Base-by-base conservation (phyloP, 2,113 vertebrate species). In the Anser brachyrhynchus region DNA sequence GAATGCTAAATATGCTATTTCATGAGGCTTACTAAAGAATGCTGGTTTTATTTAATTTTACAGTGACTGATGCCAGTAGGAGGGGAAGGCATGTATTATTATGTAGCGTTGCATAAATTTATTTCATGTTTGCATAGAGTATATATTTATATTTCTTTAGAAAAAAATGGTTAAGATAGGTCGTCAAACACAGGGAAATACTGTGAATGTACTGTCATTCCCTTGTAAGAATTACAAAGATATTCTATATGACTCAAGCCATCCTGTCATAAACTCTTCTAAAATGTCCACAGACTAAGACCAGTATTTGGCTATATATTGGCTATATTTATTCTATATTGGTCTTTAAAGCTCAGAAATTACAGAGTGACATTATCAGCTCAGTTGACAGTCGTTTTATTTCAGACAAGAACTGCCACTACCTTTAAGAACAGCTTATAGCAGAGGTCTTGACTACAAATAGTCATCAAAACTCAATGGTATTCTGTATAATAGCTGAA, bases 41-140 rank as follows among this genome's bases (percentile, higher is more conserved):
- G 8, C 33, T 93, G 33, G 20, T 7, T 92, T 92, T 88, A 31
- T 91, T 95, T 87, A 71, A 65, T 82, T 92, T 93, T 90, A 39
- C 39, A n/a, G 74, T 81, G 35, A 83, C 23, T 94, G 75, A 67
- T 95, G 43, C 65, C 61, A 64, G 55, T 74, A 71, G 61, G 81
- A 95, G 43, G 44, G 44, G 46, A 94, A 90, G 59, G 25, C 31
- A 59, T 59, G 19, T 74, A 75, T 93, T 90, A 74, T 91, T 79
- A 70, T 73, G 33, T 43, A 83, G n/a, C 15, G 66, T 64, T 88
- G 43, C 64, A 86, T 9, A 78, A 66, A 81, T 94, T 64, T 52
- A 49, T 94, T 90, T 93, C 9, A 43, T 86, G 25, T 41, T 96
- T 86, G 43, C 33, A 64, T 72, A n/a, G n/a, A 71, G 8, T 80